phyloP scores from a whole-genome alignment of 1,140 invertebrate genomes.

The Dysdera silvatica region DNA sequence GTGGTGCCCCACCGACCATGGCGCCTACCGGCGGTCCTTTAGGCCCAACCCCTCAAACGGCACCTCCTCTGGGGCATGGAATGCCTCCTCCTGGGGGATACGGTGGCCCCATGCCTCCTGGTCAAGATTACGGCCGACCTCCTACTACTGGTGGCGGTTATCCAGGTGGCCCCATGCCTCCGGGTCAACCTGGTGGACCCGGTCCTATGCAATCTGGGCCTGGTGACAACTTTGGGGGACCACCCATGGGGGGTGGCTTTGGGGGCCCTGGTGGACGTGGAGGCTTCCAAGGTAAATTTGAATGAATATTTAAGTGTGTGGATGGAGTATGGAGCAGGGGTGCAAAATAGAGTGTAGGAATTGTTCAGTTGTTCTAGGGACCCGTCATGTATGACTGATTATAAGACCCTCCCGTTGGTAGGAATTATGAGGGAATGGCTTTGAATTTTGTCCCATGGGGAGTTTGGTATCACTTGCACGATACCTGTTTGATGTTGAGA shows the following conservation, averaged over 20 bases:
- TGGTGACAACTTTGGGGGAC: neutral
- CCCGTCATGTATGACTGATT: too few species aligned
- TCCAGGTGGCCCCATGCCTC: slow-evolving; percentile 19
- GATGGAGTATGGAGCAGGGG: neutral
- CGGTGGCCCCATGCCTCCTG: slow-evolving; percentile 17
- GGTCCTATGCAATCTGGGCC: neutral
- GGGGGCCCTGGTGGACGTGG: slow-evolving; percentile 12
- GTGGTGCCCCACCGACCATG: slow-evolving; percentile 18
- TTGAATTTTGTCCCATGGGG: too few species aligned
- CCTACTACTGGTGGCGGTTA: slow-evolving; percentile 18
- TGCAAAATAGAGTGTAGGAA: neutral
- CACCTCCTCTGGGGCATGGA: slow-evolving; percentile 15
- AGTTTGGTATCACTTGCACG: too few species aligned
- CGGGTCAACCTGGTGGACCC: slow-evolving; percentile 8
- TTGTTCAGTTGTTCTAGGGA: too few species aligned
- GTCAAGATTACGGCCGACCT: slow-evolving; percentile 14
- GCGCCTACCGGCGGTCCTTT: slow-evolving; percentile 13
- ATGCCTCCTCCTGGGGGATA: slow-evolving; percentile 25
- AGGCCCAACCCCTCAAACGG: slow-evolving; percentile 13
- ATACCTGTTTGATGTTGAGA: too few species aligned
- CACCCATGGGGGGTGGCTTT: neutral
- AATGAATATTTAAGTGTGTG: neutral
- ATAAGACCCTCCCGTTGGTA: too few species aligned
- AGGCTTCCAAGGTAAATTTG: slow-evolving; percentile 18
- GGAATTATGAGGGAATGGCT: too few species aligned